Conservation (phyloP, 2,113 vertebrate species). For the Anolis carolinensis region DNA sequence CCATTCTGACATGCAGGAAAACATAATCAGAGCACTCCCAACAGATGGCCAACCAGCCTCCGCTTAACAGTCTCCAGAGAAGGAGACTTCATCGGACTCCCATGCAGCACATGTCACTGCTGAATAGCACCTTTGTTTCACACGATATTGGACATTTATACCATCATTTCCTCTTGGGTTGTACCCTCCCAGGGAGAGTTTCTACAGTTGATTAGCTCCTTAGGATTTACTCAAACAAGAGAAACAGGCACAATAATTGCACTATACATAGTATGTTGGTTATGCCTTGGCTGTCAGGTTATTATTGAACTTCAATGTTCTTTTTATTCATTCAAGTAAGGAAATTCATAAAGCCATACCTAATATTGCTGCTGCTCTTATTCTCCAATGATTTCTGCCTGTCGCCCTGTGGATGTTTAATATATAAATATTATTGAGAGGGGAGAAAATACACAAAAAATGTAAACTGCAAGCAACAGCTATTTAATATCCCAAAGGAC, state of each 20-base stretch:
- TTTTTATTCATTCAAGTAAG: background rate
- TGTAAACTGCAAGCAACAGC: background rate
- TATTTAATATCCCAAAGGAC: background rate
- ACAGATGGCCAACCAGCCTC: too few relatives aligned
- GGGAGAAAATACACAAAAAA: background rate
- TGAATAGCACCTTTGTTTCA: too few relatives aligned
- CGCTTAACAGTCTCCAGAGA: too few relatives aligned
- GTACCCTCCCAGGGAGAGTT: too few relatives aligned
- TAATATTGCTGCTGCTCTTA: conserved; percentile 42
- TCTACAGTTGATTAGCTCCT: too few relatives aligned
- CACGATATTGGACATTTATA: too few relatives aligned
- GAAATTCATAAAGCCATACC: conserved; percentile 55
- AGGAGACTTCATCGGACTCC: too few relatives aligned
- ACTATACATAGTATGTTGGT: background rate
- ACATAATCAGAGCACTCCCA: too few relatives aligned
- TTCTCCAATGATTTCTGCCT: conserved; percentile 27
- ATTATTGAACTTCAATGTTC: too few relatives aligned
- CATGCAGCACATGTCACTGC: too few relatives aligned
- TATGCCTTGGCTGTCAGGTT: background rate
- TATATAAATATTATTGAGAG: conserved; percentile 26
- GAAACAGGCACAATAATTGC: background rate
- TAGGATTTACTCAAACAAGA: background rate
- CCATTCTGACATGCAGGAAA: too few relatives aligned
- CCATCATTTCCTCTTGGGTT: too few relatives aligned
- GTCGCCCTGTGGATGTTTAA: conserved; percentile 56